Evolutionary conservation across 1,140 invertebrate genomes (phyloP), one percentile per base, ranked within the genome.

Genomic region (Drosophila murphyi): DNA sequence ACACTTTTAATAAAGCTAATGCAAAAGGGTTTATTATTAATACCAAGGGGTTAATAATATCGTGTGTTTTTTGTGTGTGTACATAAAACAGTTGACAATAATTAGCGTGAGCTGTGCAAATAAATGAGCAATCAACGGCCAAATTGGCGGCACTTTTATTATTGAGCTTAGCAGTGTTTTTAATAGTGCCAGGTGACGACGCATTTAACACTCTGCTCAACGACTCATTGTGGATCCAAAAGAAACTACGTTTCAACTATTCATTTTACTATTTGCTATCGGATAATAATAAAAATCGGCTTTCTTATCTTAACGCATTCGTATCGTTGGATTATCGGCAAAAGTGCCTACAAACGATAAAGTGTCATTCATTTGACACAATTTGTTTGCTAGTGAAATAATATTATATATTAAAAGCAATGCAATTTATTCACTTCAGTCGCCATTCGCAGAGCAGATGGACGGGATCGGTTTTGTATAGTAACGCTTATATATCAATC

Each of bases 111-210:
- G 20, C 20, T 63, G 59, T 64, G 81, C 79, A 86, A 86, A 88
- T 82, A 76, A 82, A 86, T 73, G 82, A 69, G 52, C 82, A 88
- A 86, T 82, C 72, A 82, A 76, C 68, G 65, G 83, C 68, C 59
- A 86, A 88, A 86, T 86, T 86, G 88, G 79, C 72, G 76, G 79
- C 72, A 62, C 72, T 87, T 87, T 82, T 73, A 71, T 71, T 79
- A 64, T 55, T 31, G 59, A 63, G 75, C 78, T 85, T 74, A 71
- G 62, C 69, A 60, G 47, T 34, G 59, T 62, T 70, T 67, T 76
- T 63, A 80, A 83, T 83, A 80, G 81, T 51, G 61, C 52, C 70
- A 52, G 45, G 20, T 74, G 70, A 79, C 75, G 80, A 68, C 3
- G 48, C 61, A 72, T 43, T 56, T 35, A 34, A 32, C 34, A 28